A percentile compares a stretch with the other conserved stretches of the same genome.
phyloP scores from a whole-genome alignment of 1,140 invertebrate genomes.

The Teleogryllus occipitalis region DNA sequence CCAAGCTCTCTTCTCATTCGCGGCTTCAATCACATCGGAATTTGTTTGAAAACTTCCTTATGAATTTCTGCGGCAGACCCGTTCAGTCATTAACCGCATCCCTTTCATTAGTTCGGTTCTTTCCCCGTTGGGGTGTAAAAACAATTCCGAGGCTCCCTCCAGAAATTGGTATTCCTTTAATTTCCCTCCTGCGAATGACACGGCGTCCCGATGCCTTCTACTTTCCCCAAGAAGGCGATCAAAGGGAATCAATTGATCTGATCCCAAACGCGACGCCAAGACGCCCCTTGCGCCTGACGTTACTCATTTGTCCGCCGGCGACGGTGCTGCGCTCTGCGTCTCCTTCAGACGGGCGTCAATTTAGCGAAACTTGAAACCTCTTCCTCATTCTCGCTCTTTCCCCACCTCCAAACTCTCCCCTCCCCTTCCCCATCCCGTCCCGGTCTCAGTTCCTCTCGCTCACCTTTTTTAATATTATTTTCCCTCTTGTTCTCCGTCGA shows the following conservation, averaged over 20 bases:
- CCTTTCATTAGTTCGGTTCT: neutral
- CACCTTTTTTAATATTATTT: slow-evolving; percentile 15
- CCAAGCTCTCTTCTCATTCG: neutral
- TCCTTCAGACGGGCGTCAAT: neutral
- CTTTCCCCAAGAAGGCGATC: neutral
- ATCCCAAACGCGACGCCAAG: neutral
- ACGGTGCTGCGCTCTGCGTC: neutral
- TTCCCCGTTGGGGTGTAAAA: neutral
- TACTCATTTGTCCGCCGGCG: no score
- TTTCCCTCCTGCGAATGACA: neutral
- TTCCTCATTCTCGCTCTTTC: neutral
- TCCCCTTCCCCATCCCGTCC: neutral
- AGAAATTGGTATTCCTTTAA: neutral
- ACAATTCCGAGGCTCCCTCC: neutral
- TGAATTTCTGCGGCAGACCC: neutral
- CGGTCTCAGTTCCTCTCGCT: neutral
- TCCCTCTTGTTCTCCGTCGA: neutral
- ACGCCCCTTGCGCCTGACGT: neutral
- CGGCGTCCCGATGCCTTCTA: no score
- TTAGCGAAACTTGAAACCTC: neutral
- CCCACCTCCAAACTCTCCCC: slow-evolving; percentile 2
- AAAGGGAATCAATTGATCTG: slow-evolving; percentile 1
- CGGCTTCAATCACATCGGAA: neutral
- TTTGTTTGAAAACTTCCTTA: slow-evolving; percentile 5
- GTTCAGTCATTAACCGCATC: neutral